phyloP scores from a whole-genome alignment of 1,140 invertebrate species.

The Drosophila sulfurigaster region DNA sequence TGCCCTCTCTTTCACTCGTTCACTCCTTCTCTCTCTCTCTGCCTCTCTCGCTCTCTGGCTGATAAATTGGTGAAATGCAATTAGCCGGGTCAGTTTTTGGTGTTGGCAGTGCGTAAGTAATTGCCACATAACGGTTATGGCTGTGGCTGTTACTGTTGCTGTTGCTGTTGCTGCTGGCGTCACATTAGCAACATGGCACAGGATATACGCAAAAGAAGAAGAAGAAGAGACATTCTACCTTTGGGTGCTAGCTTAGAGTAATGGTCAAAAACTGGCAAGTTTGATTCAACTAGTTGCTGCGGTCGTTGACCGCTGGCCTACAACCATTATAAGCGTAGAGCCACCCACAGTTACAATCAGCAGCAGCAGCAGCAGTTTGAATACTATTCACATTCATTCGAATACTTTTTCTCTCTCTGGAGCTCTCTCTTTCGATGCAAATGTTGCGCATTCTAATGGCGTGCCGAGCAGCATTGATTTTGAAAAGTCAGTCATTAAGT shows the following conservation, averaged over 20 bases:
- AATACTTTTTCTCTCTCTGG: background rate
- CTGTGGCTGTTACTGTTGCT: constrained; percentile 4
- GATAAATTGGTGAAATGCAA: constrained; percentile 65
- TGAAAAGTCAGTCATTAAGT: constrained; percentile 79
- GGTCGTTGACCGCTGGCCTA: constrained; percentile 75
- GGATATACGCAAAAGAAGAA: constrained; percentile 26
- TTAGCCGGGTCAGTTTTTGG: constrained; percentile 41
- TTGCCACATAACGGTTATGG: constrained; percentile 43
- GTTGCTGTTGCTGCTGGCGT: background rate
- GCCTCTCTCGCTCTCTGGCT: background rate
- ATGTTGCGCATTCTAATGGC: constrained; percentile 33
- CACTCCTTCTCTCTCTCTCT: background rate
- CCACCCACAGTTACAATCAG: constrained; percentile 5
- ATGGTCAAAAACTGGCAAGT: constrained; percentile 73
- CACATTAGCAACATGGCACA: constrained; percentile 30
- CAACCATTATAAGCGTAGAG: constrained; percentile 52
- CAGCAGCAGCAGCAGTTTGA: background rate
- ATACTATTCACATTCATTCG: constrained; percentile 1
- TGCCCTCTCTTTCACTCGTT: background rate
- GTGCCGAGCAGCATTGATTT: constrained; percentile 52
- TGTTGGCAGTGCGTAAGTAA: constrained; percentile 33
- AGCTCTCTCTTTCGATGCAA: constrained; percentile 22
- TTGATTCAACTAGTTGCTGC: constrained; percentile 71
- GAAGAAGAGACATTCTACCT: constrained; percentile 10
- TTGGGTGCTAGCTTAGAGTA: constrained; percentile 47